Base-by-base conservation (phyloP, 2,113 vertebrate genomes). In the Cisticola juncidis region DNA sequence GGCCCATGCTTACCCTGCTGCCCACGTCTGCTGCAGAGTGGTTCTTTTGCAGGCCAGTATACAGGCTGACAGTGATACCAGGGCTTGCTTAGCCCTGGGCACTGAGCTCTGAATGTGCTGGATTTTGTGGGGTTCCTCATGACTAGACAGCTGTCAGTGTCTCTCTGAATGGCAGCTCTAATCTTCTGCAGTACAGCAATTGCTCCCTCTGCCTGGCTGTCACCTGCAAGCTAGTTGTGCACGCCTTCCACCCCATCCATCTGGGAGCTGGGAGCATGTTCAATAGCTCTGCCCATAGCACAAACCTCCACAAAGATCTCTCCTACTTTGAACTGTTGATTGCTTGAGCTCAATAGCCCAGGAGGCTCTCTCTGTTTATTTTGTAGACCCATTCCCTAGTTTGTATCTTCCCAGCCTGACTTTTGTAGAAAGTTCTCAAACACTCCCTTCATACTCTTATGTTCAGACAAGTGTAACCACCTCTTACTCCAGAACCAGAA, bases 1-100 rank as follows among this genome's bases (percentile, higher is more conserved):
- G 35, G 24, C 2, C 38, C 17, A 11, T 0, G 0, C 18, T 31
- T 16, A 36, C n/a, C 31, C n/a, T 28, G 17, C 21, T 51, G 53
- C n/a, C 29, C 35, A n/a, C 4, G 21, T 51, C 19, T 35, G 38
- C 35, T 38, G 60, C 25, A 51, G 4, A n/a, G 13, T 0, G 3
- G 14, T 3, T 44, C 17, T 26, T 17, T 35, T 1, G 0, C 12
- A 4, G 1, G 31, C 9, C 33, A 62, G 51, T 2, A 28, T 0
- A 0, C 35, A 38, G 44, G 9, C n/a, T 44, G 20, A 33, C n/a
- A 57, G n/a, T 3, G 14, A 9, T 23, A 20, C 10, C 3, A 11
- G 12, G 10, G 9, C 22, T 48, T 18, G 3, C 36, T 50, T 10
- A 54, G 65, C 11, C 12, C 40, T 22, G 8, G 12, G 8, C 18